A percentile compares a stretch with the other conserved stretches of the same genome.
These are phyloP conservation scores for Bungarus multicinctus DNA, from an alignment of 2,113 vertebrate species.

Conservation along the genomic window DNA sequence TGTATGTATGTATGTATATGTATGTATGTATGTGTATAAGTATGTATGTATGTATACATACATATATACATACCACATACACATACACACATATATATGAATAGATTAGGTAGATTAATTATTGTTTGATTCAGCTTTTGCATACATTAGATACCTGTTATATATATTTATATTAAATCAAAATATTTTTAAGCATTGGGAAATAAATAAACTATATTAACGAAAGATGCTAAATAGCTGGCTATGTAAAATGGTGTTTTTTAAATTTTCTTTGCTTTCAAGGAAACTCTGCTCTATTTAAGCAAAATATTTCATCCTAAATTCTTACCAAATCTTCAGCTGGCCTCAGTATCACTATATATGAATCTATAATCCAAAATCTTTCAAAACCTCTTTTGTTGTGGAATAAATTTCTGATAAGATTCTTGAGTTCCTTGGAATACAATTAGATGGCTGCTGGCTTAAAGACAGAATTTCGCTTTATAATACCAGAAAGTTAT, in stretches of 20 bases:
- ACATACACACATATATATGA: neutral
- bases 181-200: neutral
- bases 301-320: neutral
- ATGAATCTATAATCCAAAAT: neutral
- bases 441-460: neutral
- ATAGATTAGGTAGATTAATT: neutral
- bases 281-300: neutral
- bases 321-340: neutral
- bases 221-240: rapidly evolving
- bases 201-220: neutral
- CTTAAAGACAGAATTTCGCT: neutral
- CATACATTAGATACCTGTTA: neutral
- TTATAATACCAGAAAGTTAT: too few relatives aligned
- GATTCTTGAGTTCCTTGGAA: neutral
- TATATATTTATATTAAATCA: neutral
- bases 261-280: neutral
- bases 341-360: neutral
- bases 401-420: neutral
- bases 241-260: neutral
- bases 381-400: neutral
- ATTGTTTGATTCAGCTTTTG: neutral
- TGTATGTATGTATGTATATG: too few relatives aligned
- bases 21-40: too few relatives aligned
- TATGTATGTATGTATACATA: too few relatives aligned
- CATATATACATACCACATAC: too few relatives aligned